Evolutionary conservation across 2,888 invertebrate genomes (phyloP).

Genomic region (Andricus curvator): DNA sequence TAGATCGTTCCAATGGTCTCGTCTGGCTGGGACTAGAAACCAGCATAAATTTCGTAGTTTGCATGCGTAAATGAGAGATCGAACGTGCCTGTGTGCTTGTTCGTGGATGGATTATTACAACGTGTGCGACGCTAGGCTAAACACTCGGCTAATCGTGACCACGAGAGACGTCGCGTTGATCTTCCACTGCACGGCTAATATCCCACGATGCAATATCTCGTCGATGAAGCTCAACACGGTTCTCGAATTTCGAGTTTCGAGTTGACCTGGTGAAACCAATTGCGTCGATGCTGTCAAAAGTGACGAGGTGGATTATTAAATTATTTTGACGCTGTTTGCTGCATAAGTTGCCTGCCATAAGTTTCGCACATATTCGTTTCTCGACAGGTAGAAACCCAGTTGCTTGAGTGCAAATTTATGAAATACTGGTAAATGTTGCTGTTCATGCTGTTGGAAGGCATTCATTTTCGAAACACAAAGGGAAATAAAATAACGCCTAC

Average conservation of each 20-base stretch:
- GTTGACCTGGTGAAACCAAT: slow-evolving; percentile 9
- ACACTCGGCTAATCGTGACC: slow-evolving; percentile 72
- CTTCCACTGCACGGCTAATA: slow-evolving; percentile 66
- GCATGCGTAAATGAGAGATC: slow-evolving; percentile 24
- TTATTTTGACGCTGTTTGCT: slow-evolving; percentile 20
- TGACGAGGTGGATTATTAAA: slow-evolving; percentile 22
- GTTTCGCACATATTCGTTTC: background rate
- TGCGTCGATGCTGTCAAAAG: slow-evolving; percentile 9
- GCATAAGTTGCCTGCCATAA: background rate
- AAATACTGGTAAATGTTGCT: background rate
- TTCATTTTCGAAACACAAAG: background rate
- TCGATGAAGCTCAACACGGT: slow-evolving; percentile 45
- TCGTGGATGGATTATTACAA: slow-evolving; percentile 74
- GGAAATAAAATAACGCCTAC: background rate
- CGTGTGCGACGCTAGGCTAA: slow-evolving; percentile 73
- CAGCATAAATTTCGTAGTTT: background rate
- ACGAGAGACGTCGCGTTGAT: slow-evolving; percentile 64
- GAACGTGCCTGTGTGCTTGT: slow-evolving; percentile 56
- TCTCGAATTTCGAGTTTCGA: background rate
- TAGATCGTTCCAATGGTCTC: background rate
- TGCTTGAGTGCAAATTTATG: background rate
- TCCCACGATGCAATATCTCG: slow-evolving; percentile 55
- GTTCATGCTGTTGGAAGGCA: background rate
- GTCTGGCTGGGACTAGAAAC: background rate
- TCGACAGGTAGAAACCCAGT: background rate